These are phyloP conservation scores for Magallana nippona DNA, from an alignment of 2,888 invertebrate species.

Conservation along the genomic window DNA sequence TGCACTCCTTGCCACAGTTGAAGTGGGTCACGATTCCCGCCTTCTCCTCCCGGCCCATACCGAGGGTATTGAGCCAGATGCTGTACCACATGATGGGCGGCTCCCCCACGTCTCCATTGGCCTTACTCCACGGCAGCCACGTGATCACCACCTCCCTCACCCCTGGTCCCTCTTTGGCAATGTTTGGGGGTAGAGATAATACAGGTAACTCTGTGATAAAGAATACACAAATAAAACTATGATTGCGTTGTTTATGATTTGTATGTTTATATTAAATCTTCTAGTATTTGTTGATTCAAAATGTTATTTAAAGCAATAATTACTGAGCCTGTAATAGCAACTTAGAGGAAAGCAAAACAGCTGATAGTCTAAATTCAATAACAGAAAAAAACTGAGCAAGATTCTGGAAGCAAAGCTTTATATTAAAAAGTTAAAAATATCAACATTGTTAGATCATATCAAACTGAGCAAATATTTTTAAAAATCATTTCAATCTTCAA, in stretches of 20 bases:
- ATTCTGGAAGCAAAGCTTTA: neutral
- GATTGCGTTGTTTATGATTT: too few relatives aligned
- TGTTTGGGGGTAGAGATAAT: constrained; percentile 64
- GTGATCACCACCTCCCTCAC: constrained; percentile 64
- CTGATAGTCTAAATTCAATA: too few relatives aligned
- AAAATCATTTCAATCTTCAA: neutral
- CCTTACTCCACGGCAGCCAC: constrained; percentile 71
- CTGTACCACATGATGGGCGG: constrained; percentile 71
- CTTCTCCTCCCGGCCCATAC: constrained; percentile 49
- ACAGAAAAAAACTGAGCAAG: neutral
- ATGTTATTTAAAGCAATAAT: too few relatives aligned
- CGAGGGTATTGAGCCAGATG: constrained; percentile 56
- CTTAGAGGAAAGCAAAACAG: too few relatives aligned
- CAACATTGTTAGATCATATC: neutral
- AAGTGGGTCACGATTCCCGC: constrained; percentile 58
- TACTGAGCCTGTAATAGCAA: too few relatives aligned
- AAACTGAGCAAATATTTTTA: neutral
- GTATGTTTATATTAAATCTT: too few relatives aligned
- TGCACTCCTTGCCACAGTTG: constrained; percentile 60
- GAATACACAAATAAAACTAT: neutral
- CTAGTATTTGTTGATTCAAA: too few relatives aligned
- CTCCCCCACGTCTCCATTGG: constrained; percentile 70
- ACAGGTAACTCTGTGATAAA: constrained; percentile 65
- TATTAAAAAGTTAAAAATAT: neutral
- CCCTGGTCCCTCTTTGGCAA: constrained; percentile 59